These are phyloP conservation scores for Hybognathus amarus DNA, from an alignment of 2,797 vertebrate genomes.

Conservation along the genomic window DNA sequence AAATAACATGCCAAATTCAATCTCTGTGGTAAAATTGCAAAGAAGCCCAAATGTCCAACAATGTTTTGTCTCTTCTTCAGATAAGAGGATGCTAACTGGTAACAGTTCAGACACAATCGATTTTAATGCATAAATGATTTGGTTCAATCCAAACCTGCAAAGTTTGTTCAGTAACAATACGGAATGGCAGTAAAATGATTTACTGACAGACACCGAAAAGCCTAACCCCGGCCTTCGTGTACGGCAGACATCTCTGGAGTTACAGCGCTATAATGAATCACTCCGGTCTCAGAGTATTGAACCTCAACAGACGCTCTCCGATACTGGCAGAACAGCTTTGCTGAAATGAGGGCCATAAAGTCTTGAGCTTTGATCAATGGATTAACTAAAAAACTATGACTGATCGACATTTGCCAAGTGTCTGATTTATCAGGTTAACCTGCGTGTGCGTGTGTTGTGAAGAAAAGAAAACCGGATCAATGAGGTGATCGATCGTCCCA, in stretches of 20 bases:
- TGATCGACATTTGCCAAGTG: constrained; percentile 70
- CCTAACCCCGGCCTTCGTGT: not conserved
- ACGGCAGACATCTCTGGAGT: constrained; percentile 14
- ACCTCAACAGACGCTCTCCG: not conserved
- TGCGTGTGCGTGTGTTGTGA: constrained; percentile 47
- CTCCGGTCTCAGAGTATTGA: constrained; percentile 20
- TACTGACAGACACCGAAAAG: constrained; percentile 22
- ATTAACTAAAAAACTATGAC: constrained; percentile 52
- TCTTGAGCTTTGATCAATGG: constrained; percentile 57
- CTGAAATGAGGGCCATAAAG: constrained; percentile 43
- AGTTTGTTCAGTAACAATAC: not conserved
- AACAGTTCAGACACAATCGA: not conserved
- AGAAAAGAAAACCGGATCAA: constrained; percentile 68
- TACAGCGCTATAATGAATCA: constrained; percentile 34
- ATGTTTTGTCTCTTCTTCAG: not conserved
- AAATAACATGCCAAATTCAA: not conserved
- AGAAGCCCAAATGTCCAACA: not conserved
- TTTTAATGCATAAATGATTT: not conserved
- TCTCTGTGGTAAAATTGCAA: not conserved
- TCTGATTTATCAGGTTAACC: constrained; percentile 69
- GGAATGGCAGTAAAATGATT: not conserved
- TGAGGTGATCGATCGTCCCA: constrained; percentile 69
- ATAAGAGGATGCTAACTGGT: not conserved
- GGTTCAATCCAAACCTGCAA: constrained; percentile 18
- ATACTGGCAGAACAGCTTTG: constrained; percentile 33